Base-by-base conservation (phyloP, 2,113 vertebrate species). In the Leuciscus idus region DNA sequence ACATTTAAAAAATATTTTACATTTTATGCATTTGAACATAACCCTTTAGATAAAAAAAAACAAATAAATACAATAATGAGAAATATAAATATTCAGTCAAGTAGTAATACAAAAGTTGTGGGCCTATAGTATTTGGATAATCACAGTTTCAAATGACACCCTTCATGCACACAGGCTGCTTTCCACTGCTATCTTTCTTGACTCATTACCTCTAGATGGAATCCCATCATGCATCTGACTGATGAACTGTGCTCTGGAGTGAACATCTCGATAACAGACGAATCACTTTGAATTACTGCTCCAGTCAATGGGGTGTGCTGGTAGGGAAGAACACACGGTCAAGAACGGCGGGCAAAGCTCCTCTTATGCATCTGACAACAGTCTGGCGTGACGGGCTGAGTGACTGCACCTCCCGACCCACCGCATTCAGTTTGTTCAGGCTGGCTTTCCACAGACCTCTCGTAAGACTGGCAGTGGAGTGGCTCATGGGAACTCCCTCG, bases 381-480 rank as follows among this genome's bases (percentile, higher is more conserved):
- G n/a, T 87, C 85, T 86, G 70, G 77, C 70, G 79, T 33, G 43
- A 52, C 64, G 30, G 59, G 83, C 59, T 76, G 39, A 50, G 43
- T 50, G 13, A 84, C 68, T 81, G 75, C 74, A 81, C 85, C 88
- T 84, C 78, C 5, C 43, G 85, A 90, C 87, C 87, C 80, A 90
- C 87, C 89, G 28, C 89, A 85, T 85, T 88, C 46, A 88, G 85
- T 87, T 90, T 85, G 79, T 85, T 88, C 83, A 85, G 83, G 87
- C 87, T 76, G 80, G 7, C 57, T 85, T 87, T 88, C 85, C 26
- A 17, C 46, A 28, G 50, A 57, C 55, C 55, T 57, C 55, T 57
- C 55, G 19, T 57, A 57, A 57, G 55, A 76, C 85, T 68, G 76
- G 66, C 66, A 80, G 64, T 15, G 28, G 55, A 80, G 57, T 15